Evolutionary conservation across 2,888 invertebrate species (phyloP), one percentile per base, ranked within the genome.

Genomic region (Drosophila putrida): DNA sequence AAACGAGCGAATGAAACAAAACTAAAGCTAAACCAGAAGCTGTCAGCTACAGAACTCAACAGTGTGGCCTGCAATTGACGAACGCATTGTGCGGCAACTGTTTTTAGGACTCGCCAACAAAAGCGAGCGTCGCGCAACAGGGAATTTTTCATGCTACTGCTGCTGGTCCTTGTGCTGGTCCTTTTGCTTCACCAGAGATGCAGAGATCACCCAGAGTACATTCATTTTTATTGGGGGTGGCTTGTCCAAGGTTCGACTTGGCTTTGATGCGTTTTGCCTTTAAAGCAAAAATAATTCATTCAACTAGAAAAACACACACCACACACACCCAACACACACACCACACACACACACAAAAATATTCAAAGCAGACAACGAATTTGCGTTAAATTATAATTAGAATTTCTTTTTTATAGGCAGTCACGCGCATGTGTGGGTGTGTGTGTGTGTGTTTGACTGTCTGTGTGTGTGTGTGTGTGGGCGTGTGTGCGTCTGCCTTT

Each of bases 41-140:
- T 91, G 92, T 92, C 91, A 92, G 67, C 81, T 76, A 73, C 91
- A 91, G 92, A 70, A 66, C 59, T 76, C 70, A 33, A 63, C 59
- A 67, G 33, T 50, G 63, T 44, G 50, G 80, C 90, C 91, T 91
- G 91, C 91, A 91, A 90, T 92, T 91, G 91, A 91, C 90, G 89
- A 75, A 78, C 85, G 88, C 87, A 91, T 91, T 92, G 92, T 91
- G 82, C 57, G 78, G 77, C 73, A 57, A 86, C 77, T 85, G 88
- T 89, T 89, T 76, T 89, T 72, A 86, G 90, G 75, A 71, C 73
- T 72, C 50, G 81, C 73, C 78, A 76, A 72, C 84, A 81, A 88
- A 78, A 71, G 72, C 74, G 68, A 68, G 58, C 57, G 65, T 36
- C 67, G 69, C 84, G 76, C 81, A 88, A 83, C 87, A 83, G 87